Evolutionary conservation across 2,797 vertebrate genomes (phyloP).

Genomic region (Staurois parvus): DNA sequence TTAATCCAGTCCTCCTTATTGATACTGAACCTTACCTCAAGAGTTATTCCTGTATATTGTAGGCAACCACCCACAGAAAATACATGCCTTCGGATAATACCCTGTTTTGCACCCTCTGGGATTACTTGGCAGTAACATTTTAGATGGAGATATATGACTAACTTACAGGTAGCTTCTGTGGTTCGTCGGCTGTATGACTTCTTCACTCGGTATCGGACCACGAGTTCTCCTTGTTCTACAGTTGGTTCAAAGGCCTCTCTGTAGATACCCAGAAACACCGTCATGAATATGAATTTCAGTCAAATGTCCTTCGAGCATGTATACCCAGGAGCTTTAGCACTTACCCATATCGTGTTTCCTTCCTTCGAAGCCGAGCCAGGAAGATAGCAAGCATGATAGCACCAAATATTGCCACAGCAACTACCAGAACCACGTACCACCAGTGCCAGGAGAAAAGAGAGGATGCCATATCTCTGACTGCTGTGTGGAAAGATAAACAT

Average conservation of each 20-base stretch:
- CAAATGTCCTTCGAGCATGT: not conserved
- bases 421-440: conserved; percentile 90
- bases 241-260: conserved; percentile 90
- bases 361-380: conserved; percentile 82
- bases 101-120: not conserved
- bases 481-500: conserved; percentile 12
- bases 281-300: not conserved
- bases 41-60: no score
- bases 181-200: conserved; percentile 91
- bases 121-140: not conserved
- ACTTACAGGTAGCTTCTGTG: conserved; percentile 89
- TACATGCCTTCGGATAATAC: no score
- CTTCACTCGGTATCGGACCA: conserved; percentile 87
- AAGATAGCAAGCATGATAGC: conserved; percentile 83
- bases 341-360: conserved; percentile 91
- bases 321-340: conserved; percentile 59
- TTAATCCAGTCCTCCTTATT: no score
- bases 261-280: not conserved
- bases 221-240: conserved; percentile 89
- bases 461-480: conserved; percentile 65
- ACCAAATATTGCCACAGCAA: conserved; percentile 77
- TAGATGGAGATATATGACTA: not conserved
- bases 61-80: no score
- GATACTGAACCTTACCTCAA: no score
- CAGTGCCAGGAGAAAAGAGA: conserved; percentile 87